Percentiles rank a stretch among this genome's conserved stretches.
Conservation (phyloP, 2,797 vertebrate species). For the Psittacula derbiana region DNA sequence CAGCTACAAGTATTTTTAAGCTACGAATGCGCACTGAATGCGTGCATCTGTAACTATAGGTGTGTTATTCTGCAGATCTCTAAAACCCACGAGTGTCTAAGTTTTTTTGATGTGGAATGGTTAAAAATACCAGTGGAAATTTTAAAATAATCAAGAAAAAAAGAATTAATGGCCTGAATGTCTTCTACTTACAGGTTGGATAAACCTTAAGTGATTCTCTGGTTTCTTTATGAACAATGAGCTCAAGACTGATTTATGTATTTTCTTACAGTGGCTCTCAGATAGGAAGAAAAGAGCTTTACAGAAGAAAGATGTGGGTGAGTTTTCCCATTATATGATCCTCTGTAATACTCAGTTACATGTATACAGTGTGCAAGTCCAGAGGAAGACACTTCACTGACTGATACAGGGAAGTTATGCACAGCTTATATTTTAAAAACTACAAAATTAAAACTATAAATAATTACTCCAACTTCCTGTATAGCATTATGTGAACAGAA, state of each 20-base stretch:
- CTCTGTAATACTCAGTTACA: accelerated
- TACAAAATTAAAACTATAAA: background rate
- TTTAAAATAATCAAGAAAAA: background rate
- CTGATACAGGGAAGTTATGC: background rate
- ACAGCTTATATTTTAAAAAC: background rate
- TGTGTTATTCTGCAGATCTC: accelerated
- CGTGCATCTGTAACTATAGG: accelerated
- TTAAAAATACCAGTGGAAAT: background rate
- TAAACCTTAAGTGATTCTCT: background rate
- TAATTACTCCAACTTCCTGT: background rate
- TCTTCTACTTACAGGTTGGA: background rate
- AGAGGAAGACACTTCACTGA: background rate
- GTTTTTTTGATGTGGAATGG: background rate
- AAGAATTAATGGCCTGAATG: too few species aligned
- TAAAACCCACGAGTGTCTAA: accelerated
- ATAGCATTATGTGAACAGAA: background rate
- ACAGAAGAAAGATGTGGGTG: constrained; percentile 95
- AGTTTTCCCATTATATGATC: constrained; percentile 39
- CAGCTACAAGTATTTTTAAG: accelerated
- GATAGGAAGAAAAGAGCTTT: constrained; percentile 93
- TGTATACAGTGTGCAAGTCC: accelerated
- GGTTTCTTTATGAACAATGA: background rate
- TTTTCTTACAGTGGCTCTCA: constrained; percentile 89
- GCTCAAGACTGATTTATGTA: background rate
- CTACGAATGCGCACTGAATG: accelerated